Conservation (phyloP, 2,113 vertebrate genomes). For the Rhea pennata region DNA sequence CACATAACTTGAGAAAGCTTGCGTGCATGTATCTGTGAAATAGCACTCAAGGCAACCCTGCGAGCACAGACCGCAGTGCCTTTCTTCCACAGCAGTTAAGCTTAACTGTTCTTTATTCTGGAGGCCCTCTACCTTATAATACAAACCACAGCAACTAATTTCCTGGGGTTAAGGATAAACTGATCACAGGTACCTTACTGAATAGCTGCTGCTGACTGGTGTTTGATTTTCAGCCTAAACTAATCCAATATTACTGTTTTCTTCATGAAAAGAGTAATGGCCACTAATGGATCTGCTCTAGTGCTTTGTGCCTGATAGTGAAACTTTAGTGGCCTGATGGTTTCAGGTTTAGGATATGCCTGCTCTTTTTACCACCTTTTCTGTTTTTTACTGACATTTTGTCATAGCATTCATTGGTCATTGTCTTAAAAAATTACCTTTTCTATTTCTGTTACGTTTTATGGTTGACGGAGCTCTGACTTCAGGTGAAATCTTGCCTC, state of each 20-base stretch:
- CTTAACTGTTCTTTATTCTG: conserved; percentile 17
- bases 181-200: neutral
- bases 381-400: neutral
- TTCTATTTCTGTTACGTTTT: neutral
- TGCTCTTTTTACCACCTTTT: neutral
- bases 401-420: neutral
- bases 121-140: conserved; percentile 1
- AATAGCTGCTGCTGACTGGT: neutral
- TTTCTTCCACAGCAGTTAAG: neutral
- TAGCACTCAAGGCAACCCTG: neutral
- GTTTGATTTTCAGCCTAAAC: neutral
- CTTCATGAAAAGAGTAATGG: neutral
- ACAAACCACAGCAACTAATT: conserved; percentile 9
- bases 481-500: neutral
- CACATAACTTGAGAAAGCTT: conserved; percentile 18
- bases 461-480: neutral
- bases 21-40: neutral
- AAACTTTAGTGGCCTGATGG: neutral
- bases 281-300: neutral
- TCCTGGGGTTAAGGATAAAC: neutral
- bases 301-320: neutral
- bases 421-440: neutral
- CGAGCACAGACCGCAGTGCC: neutral
- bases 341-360: neutral
- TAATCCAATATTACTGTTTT: neutral